Evolutionary conservation across 2,888 invertebrate species (phyloP).

Genomic region (Eucera pruinosa): DNA sequence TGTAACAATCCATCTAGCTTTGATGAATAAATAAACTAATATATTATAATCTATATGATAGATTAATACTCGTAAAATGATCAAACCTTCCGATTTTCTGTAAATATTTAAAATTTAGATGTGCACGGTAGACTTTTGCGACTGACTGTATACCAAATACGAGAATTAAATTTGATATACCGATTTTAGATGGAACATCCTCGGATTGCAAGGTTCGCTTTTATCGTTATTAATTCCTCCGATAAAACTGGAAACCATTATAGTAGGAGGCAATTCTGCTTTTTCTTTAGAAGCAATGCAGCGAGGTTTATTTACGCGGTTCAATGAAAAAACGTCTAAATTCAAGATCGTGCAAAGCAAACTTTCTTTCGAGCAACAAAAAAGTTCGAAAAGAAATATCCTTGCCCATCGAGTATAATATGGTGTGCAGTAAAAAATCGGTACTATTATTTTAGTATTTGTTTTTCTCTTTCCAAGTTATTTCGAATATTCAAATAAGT

Average conservation of each 20-base stretch:
- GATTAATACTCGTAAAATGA: too few relatives aligned
- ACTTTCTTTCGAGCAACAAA: slow-evolving; percentile 83
- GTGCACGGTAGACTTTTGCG: too few relatives aligned
- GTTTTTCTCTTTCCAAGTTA: not conserved
- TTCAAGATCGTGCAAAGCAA: slow-evolving; percentile 80
- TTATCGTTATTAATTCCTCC: slow-evolving; percentile 89
- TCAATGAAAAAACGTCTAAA: slow-evolving; percentile 68
- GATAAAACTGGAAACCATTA: slow-evolving; percentile 89
- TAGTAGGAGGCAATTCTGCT: slow-evolving; percentile 89
- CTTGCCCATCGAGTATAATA: slow-evolving; percentile 87
- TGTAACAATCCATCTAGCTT: too few relatives aligned
- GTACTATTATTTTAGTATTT: slow-evolving; percentile 70
- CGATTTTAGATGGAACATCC: slow-evolving; percentile 89
- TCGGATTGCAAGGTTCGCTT: slow-evolving; percentile 94
- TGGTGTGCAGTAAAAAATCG: slow-evolving; percentile 86
- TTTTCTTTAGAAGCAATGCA: slow-evolving; percentile 87
- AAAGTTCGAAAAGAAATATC: slow-evolving; percentile 81
- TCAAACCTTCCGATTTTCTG: too few relatives aligned
- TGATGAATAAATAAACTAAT: too few relatives aligned
- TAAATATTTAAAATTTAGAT: too few relatives aligned
- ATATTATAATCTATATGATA: too few relatives aligned
- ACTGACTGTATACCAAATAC: too few relatives aligned
- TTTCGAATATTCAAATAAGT: not conserved
- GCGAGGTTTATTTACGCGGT: slow-evolving; percentile 85
- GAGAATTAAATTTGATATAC: not conserved